phyloP scores from a whole-genome alignment of 92 coral and sea anemone genomes.

The Epizoanthus ramosus region DNA sequence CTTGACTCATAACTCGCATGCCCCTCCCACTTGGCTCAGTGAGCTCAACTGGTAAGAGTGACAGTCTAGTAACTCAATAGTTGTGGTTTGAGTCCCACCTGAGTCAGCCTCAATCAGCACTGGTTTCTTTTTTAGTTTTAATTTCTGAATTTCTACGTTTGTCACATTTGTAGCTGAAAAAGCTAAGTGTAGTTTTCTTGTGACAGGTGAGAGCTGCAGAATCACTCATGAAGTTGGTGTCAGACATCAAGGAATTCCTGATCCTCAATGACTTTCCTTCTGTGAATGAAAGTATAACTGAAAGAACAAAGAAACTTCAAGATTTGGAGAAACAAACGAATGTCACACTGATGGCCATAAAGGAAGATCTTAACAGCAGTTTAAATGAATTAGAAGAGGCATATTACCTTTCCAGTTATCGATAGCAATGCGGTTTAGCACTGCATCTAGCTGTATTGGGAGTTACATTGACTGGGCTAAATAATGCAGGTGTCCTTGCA shows the following conservation, averaged over 20 bases:
- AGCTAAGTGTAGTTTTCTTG: neutral
- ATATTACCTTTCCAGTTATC: conserved; percentile 74
- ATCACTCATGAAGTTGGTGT: conserved; percentile 91
- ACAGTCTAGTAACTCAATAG: too few species aligned
- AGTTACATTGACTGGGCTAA: too few species aligned
- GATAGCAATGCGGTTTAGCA: conserved; percentile 3
- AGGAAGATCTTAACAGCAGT: conserved; percentile 78
- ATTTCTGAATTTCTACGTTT: neutral
- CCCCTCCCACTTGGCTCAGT: too few species aligned
- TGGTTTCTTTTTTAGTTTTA: too few species aligned
- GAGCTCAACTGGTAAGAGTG: too few species aligned
- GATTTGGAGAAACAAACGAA: conserved; percentile 76
- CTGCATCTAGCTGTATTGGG: too few species aligned
- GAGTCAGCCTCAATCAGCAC: too few species aligned
- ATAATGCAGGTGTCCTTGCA: too few species aligned
- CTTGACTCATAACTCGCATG: too few species aligned
- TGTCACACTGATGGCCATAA: conserved; percentile 60
- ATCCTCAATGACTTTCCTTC: conserved; percentile 96
- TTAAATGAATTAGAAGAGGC: conserved; percentile 88
- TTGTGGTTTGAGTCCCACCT: too few species aligned
- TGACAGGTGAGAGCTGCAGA: conserved; percentile 96
- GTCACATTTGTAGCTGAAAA: neutral
- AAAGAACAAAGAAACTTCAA: conserved; percentile 68
- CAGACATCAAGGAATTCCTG: conserved; percentile 97
- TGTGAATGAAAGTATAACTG: conserved; percentile 85